Base-by-base conservation (phyloP, 2,888 invertebrate species). In the Nectonema munidae region DNA sequence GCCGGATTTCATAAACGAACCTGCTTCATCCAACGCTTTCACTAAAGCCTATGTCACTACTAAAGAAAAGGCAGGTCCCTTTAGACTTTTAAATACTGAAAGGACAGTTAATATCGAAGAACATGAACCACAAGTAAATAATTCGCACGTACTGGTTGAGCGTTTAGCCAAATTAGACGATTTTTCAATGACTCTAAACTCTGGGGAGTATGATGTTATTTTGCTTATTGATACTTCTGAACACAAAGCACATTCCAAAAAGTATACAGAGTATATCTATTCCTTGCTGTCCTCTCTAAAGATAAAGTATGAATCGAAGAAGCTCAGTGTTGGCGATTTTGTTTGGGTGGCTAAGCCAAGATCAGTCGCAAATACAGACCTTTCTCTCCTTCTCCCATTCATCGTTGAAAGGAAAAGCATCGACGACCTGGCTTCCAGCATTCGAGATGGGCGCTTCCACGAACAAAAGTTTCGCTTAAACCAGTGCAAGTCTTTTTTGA, bases 391-490 rank as follows among this genome's bases (percentile, higher is more conserved):
- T 11, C 11, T 34, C 5, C 35, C 35, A 5, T 19, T 19, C 20
- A 19, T 34, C 6, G 20, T 34, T 34, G 35, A 34, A 19, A 34
- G 35, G 14, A 34, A 34, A 14, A 34, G 20, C 4, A 5, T 19
- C 6, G 17, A 16, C 6, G 35, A 34, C 15, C 20, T 34, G 20
- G 17, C 35, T 11, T 20, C 17, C 19, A 34, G 35, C 15, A 34
- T 34, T 19, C 17, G 20, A 34, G 35, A 34, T 34, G 35, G 35
- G 5, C 5, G 35, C 11, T 34, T 18, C 14, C 17, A 20, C 19
- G 35, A 34, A 34, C 35, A 34, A 34, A 34, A 34, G 15, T 34
- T 18, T 34, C 17, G 35, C 11, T 14, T 34, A 6, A 30, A 14
- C 11, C 17, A 34, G 14, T 5, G 6, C 4, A 6, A 5, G 11